A percentile compares a stretch with the other conserved stretches of the same genome.
phyloP scores from a whole-genome alignment of 2,113 vertebrate genomes.

The Fregetta grallaria region DNA sequence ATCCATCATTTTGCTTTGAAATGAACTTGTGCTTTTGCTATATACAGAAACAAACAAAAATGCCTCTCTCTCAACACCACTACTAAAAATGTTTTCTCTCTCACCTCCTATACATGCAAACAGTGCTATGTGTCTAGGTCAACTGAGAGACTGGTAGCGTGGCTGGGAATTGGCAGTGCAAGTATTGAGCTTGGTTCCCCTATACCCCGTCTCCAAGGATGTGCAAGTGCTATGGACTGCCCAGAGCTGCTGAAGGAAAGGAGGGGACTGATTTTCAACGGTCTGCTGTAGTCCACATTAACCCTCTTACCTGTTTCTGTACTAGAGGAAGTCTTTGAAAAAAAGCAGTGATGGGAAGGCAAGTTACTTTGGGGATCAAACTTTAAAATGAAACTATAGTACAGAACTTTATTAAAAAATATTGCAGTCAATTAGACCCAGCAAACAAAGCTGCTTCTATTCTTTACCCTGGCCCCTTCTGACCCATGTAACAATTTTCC shows the following conservation, averaged over 20 bases:
- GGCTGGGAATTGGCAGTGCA: neutral
- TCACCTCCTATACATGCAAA: neutral
- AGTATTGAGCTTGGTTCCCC: neutral
- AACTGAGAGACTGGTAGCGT: fast-evolving
- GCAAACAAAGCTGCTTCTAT: neutral
- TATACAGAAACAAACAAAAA: neutral
- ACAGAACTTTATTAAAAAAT: neutral
- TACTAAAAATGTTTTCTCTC: neutral
- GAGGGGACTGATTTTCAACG: neutral
- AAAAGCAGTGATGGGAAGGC: neutral
- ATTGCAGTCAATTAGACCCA: neutral
- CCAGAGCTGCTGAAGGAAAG: neutral
- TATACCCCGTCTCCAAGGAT: neutral
- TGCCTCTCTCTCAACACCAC: neutral
- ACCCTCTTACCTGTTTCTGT: neutral
- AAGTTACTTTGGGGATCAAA: neutral
- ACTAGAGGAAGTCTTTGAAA: neutral
- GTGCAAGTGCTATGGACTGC: neutral
- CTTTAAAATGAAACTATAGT: neutral
- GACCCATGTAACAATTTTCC: neutral
- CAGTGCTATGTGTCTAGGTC: neutral
- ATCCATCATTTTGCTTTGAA: constrained; percentile 19
- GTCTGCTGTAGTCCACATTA: neutral
- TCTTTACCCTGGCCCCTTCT: neutral
- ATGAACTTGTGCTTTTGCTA: neutral